Percentiles rank a stretch among this genome's conserved stretches.
phyloP scores from a whole-genome alignment of 2,113 vertebrate genomes.

The Alexandromys fortis region DNA sequence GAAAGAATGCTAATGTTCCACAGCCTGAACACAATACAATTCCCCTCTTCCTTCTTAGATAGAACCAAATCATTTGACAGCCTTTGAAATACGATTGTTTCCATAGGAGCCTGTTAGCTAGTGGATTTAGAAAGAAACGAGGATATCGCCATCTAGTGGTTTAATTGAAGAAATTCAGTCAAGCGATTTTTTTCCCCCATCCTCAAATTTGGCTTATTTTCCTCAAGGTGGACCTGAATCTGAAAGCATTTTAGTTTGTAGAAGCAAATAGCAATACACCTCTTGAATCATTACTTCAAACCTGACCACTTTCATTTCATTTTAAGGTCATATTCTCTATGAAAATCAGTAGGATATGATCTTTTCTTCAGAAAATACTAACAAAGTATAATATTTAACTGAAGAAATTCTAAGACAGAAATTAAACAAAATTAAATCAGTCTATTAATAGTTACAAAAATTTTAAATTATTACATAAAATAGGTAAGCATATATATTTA shows the following conservation, averaged over 20 bases:
- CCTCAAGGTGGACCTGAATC: neutral
- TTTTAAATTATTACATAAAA: neutral
- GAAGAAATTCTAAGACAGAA: neutral
- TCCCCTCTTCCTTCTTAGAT: neutral
- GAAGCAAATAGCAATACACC: neutral
- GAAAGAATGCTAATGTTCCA: neutral
- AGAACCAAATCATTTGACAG: neutral
- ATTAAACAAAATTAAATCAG: slow-evolving; percentile 26
- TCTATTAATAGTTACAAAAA: neutral
- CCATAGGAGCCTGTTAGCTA: neutral
- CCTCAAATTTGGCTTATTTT: neutral
- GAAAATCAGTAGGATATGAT: slow-evolving; percentile 19
- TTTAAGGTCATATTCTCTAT: neutral
- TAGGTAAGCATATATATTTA: neutral
- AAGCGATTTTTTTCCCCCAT: neutral
- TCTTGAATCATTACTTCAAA: slow-evolving; percentile 26
- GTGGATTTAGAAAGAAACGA: slow-evolving; percentile 60
- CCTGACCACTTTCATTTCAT: neutral
- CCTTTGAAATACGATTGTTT: neutral
- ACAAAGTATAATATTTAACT: slow-evolving; percentile 11
- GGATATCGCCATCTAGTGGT: slow-evolving; percentile 78
- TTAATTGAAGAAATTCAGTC: slow-evolving; percentile 57
- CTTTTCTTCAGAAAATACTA: slow-evolving; percentile 33
- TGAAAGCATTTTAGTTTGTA: neutral
- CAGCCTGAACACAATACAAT: neutral